Conservation (phyloP, 2,888 invertebrate species). For the Hyppa rectilinea region DNA sequence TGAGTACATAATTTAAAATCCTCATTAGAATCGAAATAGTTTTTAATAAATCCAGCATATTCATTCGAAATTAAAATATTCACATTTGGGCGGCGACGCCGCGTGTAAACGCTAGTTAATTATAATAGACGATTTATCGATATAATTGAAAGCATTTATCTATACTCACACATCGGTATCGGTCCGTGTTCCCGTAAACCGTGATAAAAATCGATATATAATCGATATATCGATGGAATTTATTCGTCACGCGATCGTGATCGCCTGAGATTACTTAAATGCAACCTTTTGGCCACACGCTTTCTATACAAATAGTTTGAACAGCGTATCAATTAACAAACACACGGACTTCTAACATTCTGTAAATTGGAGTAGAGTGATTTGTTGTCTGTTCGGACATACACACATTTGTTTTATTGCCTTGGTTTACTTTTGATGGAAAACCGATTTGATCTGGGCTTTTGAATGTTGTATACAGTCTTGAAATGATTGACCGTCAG, state of each 20-base stretch:
- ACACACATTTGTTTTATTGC: constrained; percentile 45
- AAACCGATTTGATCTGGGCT: neutral
- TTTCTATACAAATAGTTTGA: constrained; percentile 68
- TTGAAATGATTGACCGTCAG: neutral
- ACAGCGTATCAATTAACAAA: constrained; percentile 62
- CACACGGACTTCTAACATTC: constrained; percentile 43
- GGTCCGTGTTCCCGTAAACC: constrained; percentile 77
- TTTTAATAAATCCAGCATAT: constrained; percentile 68
- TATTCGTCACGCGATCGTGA: constrained; percentile 81
- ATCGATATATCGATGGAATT: constrained; percentile 79
- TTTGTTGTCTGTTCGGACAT: constrained; percentile 56
- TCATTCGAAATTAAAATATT: constrained; percentile 66
- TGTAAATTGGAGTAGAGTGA: constrained; percentile 60
- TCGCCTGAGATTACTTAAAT: constrained; percentile 69
- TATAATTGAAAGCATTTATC: constrained; percentile 82
- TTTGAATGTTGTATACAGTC: neutral
- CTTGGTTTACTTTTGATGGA: constrained; percentile 24
- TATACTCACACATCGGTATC: constrained; percentile 75
- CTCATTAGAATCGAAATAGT: constrained; percentile 68
- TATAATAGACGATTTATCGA: constrained; percentile 85
- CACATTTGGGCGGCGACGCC: constrained; percentile 60
- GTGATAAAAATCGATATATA: constrained; percentile 83
- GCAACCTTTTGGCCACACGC: constrained; percentile 70
- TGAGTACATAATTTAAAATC: constrained; percentile 66
- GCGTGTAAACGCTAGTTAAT: constrained; percentile 74